phyloP scores from a whole-genome alignment of 2,113 vertebrate species.

The Brevimyrus niger region DNA sequence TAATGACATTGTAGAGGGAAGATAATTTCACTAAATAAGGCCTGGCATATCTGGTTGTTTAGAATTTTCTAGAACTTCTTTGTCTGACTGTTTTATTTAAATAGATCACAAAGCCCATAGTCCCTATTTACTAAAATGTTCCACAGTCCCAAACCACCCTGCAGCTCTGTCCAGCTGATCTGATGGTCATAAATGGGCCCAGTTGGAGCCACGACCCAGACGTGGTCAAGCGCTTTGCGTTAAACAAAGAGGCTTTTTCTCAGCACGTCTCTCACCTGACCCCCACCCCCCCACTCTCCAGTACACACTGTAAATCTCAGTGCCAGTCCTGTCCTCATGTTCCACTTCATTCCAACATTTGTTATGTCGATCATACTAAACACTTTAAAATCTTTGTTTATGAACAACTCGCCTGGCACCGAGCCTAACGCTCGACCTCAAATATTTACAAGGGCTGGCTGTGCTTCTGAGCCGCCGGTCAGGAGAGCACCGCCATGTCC shows the following conservation, averaged over 20 bases:
- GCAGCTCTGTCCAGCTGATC: neutral
- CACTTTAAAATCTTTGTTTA: constrained; percentile 33
- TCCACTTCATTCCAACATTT: constrained; percentile 2
- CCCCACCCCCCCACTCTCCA: neutral
- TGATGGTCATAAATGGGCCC: neutral
- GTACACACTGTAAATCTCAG: neutral
- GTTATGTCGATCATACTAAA: neutral
- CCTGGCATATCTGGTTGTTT: neutral
- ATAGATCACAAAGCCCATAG: neutral
- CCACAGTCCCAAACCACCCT: neutral
- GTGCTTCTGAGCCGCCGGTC: neutral
- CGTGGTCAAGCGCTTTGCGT: neutral
- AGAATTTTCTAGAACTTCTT: neutral
- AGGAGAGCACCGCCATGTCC: neutral
- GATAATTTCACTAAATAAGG: neutral
- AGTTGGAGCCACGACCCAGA: neutral
- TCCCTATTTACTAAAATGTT: neutral
- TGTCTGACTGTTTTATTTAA: neutral
- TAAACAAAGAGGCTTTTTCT: neutral
- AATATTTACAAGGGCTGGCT: constrained; percentile 65
- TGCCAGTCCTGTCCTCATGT: neutral
- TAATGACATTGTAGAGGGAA: neutral
- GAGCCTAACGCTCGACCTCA: constrained; percentile 53
- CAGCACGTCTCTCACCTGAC: neutral
- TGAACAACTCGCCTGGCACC: constrained; percentile 44